These are phyloP conservation scores for Erythrolamprus reginae DNA, from an alignment of 2,113 vertebrate genomes.

Conservation along the genomic window DNA sequence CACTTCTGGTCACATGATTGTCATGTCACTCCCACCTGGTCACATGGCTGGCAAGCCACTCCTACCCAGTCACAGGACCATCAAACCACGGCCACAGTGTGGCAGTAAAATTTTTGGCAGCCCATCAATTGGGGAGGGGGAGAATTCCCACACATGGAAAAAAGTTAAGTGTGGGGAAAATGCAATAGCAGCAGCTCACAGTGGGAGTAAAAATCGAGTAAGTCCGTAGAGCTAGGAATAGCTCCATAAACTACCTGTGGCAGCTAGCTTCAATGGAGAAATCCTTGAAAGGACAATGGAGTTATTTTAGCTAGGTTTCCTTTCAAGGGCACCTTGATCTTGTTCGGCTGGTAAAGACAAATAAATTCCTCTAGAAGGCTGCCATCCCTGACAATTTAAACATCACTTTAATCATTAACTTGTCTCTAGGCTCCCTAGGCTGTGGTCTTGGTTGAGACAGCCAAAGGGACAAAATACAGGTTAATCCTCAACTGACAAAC, in stretches of 20 bases:
- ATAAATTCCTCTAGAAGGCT: neutral
- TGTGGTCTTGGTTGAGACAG: neutral
- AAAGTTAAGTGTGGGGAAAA: neutral
- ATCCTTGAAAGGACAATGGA: neutral
- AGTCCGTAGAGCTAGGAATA: neutral
- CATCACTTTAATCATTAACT: constrained; percentile 9
- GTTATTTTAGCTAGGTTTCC: neutral
- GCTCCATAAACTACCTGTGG: neutral
- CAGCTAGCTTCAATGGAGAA: neutral
- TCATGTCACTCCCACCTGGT: too few species aligned
- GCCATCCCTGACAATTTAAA: neutral
- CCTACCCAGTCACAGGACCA: too few species aligned
- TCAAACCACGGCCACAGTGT: too few species aligned
- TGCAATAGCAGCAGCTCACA: neutral
- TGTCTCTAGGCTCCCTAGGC: neutral
- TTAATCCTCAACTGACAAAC: neutral
- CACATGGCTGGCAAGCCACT: too few species aligned
- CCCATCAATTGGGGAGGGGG: too few species aligned
- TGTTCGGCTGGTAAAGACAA: neutral
- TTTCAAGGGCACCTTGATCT: neutral
- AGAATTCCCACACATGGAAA: neutral
- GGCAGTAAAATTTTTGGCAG: too few species aligned
- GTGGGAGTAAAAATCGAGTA: neutral
- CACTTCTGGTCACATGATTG: too few species aligned
- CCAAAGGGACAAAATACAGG: neutral